These are phyloP conservation scores for Drosophila dives DNA, from an alignment of 2,888 invertebrate genomes.

Conservation along the genomic window DNA sequence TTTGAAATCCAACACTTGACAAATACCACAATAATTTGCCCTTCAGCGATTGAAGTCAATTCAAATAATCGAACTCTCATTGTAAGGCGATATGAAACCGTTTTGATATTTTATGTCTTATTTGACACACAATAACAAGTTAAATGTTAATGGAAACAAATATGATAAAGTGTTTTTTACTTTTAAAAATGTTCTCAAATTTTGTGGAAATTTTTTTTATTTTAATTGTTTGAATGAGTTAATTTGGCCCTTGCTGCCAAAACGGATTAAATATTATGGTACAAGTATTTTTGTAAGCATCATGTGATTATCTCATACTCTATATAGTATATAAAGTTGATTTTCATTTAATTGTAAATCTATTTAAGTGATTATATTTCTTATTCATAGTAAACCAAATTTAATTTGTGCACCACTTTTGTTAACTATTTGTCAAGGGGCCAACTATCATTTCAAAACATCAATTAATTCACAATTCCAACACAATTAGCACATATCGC, in stretches of 20 bases:
- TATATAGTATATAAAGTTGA: neutral
- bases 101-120: neutral
- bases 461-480: slow-evolving; percentile 59
- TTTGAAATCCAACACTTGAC: slow-evolving; percentile 40
- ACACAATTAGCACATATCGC: slow-evolving; percentile 52
- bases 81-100: neutral
- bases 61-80: neutral
- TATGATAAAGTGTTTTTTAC: neutral
- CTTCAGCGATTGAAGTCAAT: neutral
- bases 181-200: neutral
- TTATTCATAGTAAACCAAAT: slow-evolving; percentile 16
- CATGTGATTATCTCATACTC: neutral
- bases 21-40: slow-evolving; percentile 14
- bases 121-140: neutral
- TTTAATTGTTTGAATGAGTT: neutral
- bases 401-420: slow-evolving; percentile 26
- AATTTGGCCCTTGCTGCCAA: neutral
- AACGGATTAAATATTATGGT: neutral
- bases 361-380: slow-evolving; percentile 4
- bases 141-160: neutral
- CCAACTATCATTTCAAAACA: slow-evolving; percentile 30
- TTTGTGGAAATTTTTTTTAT: neutral
- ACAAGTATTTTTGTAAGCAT: neutral
- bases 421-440: slow-evolving; percentile 23
- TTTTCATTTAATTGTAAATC: neutral